Percentiles rank a stretch among this genome's conserved stretches.
These are phyloP conservation scores for Vulpes lagopus DNA, from an alignment of 2,113 vertebrate species.

Conservation along the genomic window DNA sequence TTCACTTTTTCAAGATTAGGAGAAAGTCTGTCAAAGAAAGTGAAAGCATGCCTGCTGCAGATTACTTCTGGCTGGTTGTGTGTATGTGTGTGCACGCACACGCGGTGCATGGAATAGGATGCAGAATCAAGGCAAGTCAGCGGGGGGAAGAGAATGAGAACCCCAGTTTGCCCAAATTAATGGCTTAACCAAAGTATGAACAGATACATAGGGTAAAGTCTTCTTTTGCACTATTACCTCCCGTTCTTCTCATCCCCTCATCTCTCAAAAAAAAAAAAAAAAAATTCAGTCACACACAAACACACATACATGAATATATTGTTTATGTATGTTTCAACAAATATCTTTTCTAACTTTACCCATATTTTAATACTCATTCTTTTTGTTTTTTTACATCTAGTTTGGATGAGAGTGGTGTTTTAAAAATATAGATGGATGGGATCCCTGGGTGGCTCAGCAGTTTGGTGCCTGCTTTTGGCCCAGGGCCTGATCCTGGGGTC, in stretches of 20 bases:
- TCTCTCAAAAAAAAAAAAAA: neutral
- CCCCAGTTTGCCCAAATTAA: neutral
- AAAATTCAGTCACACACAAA: neutral
- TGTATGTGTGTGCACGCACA: neutral
- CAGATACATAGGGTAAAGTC: neutral
- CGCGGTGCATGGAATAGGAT: neutral
- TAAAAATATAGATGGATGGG: neutral
- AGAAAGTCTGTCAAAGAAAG: constrained; percentile 46
- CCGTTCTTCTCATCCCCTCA: neutral
- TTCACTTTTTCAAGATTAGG: neutral
- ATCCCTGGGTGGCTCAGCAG: too few species aligned
- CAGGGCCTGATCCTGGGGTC: too few species aligned
- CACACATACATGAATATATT: fast-evolving
- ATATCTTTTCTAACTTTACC: neutral
- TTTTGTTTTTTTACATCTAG: neutral
- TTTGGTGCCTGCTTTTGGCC: too few species aligned
- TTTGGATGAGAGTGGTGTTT: neutral
- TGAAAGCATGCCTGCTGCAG: neutral
- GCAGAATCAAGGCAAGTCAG: neutral
- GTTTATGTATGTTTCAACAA: neutral
- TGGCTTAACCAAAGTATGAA: neutral
- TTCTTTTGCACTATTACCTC: neutral
- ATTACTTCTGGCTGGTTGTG: neutral
- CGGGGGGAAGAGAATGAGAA: neutral
- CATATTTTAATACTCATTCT: neutral